Base-by-base conservation (phyloP, 2,113 vertebrate species). In the Xyrauchen texanus region DNA sequence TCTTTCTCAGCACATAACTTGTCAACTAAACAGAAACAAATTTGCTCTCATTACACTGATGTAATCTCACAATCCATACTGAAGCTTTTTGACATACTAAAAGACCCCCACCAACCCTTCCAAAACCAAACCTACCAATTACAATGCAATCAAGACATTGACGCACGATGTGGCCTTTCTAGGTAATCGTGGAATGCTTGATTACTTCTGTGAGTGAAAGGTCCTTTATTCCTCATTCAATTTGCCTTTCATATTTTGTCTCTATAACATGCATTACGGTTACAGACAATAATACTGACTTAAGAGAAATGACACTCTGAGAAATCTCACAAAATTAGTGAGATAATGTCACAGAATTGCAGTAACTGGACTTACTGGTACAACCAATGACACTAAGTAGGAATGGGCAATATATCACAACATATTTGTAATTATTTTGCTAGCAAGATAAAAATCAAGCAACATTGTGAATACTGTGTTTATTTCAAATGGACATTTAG, bases 151-250 rank as follows among this genome's bases (percentile, higher is more conserved):
- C 61, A 66, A 75, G 70, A 74, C 61, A 49, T 6, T 80, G 71
- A 80, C 53, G 63, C 78, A 80, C 8, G 4, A 16, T 52, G 13
- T 74, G 76, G 58, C 76, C 61, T 82, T 78, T 73, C 42, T 9
- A 73, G 16, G 55, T 49, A 65, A 58, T 80, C 49, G 78, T 21
- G 16, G 53, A 61, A 77, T 66, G 66, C 74, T 15, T 66, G 57
- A 58, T 68, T 80, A 75, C 55, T 57, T 74, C 44, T 58, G 45
- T 75, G 74, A 65, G 62, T 12, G 13, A 65, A 76, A 55, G 55
- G 47, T 63, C 16, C 60, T 51, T 75, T 63, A 75, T 52, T 75
- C 16, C 60, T 46, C 60, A 45, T 7, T 68, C 53, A 46, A 60
- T 60, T 49, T 47, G 65, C 42, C 13, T 69, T 60, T 79, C 51